Conservation (phyloP, 2,113 vertebrate species). For the Dasyprocta punctata region DNA sequence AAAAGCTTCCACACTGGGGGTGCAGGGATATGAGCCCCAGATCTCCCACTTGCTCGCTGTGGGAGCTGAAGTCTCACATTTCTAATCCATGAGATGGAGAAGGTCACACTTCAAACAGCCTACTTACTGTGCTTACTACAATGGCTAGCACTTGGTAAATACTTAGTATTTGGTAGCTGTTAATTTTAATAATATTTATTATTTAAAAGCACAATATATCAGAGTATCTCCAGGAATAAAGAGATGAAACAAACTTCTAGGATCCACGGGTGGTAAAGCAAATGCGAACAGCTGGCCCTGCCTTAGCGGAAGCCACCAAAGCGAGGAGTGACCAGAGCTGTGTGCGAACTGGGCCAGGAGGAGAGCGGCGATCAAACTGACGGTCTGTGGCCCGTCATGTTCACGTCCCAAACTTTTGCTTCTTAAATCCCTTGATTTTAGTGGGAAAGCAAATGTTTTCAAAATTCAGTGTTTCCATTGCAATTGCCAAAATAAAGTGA, state of each 20-base stretch:
- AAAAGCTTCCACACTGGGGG: background rate
- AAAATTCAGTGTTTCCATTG: background rate
- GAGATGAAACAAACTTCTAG: background rate
- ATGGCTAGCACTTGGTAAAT: background rate
- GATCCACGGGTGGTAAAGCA: background rate
- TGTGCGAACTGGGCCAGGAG: background rate
- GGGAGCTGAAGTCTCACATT: background rate
- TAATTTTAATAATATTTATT: background rate
- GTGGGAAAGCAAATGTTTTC: background rate
- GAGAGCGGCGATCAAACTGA: background rate
- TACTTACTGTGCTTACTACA: background rate
- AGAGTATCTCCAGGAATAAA: background rate
- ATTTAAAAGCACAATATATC: background rate
- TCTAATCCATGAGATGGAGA: conserved; percentile 7
- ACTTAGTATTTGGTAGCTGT: background rate
- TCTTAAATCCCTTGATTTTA: background rate
- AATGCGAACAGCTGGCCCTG: background rate
- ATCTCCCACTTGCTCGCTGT: background rate
- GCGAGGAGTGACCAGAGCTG: background rate
- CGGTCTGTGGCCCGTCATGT: background rate
- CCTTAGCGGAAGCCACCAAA: background rate
- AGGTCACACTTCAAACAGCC: background rate
- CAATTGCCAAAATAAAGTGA: background rate
- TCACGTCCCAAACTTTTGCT: background rate
- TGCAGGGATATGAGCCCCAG: background rate